Base-by-base conservation (phyloP, 2,113 vertebrate genomes). In the Tapirus terrestris region DNA sequence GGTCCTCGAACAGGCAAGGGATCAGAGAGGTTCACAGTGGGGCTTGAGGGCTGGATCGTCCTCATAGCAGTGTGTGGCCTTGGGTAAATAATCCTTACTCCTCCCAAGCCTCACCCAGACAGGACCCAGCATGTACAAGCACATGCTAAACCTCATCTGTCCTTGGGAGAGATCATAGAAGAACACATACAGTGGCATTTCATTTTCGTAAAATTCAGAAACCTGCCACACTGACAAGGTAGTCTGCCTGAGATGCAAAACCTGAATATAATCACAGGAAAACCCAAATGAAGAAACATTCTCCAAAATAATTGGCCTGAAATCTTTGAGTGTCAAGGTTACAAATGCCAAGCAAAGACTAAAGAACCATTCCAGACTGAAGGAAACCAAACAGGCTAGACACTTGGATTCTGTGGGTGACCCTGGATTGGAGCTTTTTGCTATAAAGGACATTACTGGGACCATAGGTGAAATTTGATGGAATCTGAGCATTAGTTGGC, bases 351-450 rank as follows among this genome's bases (percentile, higher is more conserved):
- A 56, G 25, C 31, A 51, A 39, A 83, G 68, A 65, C 16, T 10
- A 27, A 58, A 27, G 17, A 60, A 16, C 17, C 11, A 7, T 11
- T 43, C 31, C 27, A 21, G 27, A 33, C 5, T 10, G 43, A 60
- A 63, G 39, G 36, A 13, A 43, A 39, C 11, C 56, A 23, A 20
- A 33, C 39, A 51, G n/a, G 51, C 31, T 6, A 25, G 61, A 10
- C 45, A 17, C 3, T 43, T 5, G 12, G 29, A 18, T 25, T 10
- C 33, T 12, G 1, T 1, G 21, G 16, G 2, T 8, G 27, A 27
- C 10, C 10, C 31, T 8, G 13, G 23, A 25, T 7, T 33, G 56
- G 73, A 4, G 31, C 95, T 13, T 10, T n/a, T 60, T 13, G 56
- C 61, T 11, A 0, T 21, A 27, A 27, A 80, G 25, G 31, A 80